Conservation (phyloP, 2,888 invertebrate genomes). For the Hypercompe scribonia region DNA sequence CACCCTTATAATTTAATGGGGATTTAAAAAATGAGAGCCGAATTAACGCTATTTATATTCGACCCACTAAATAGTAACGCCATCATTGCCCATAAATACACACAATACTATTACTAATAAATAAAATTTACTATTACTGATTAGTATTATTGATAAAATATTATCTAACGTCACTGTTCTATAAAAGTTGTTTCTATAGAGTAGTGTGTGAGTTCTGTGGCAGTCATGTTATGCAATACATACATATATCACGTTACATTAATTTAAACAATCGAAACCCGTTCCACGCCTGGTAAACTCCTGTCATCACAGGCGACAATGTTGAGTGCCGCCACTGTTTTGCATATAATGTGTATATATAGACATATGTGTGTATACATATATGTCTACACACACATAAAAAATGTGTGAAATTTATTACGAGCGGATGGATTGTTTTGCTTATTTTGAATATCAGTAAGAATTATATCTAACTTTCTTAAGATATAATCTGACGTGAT, state of each 20-base stretch:
- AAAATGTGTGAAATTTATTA: too few relatives aligned
- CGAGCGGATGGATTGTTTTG: too few relatives aligned
- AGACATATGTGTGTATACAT: too few relatives aligned
- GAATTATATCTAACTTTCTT: not conserved
- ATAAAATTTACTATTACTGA: not conserved
- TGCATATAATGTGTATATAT: not conserved
- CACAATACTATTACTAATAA: not conserved
- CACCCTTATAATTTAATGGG: not conserved
- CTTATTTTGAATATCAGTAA: not conserved
- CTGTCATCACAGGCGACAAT: conserved; percentile 1
- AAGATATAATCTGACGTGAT: not conserved
- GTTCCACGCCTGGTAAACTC: not conserved
- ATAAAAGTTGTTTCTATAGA: not conserved
- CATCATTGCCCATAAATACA: not conserved
- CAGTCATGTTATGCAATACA: conserved; percentile 1
- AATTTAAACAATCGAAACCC: conserved; percentile 2
- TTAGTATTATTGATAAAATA: too few relatives aligned
- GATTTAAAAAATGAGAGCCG: not conserved
- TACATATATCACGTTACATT: not conserved
- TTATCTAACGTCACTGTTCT: too few relatives aligned
- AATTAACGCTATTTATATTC: not conserved
- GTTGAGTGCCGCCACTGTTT: not conserved
- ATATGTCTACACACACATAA: too few relatives aligned
- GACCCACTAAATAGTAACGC: too few relatives aligned
- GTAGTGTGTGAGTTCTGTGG: not conserved